phyloP scores from a whole-genome alignment of 2,797 vertebrate species.

The Catostomus latipinnis region DNA sequence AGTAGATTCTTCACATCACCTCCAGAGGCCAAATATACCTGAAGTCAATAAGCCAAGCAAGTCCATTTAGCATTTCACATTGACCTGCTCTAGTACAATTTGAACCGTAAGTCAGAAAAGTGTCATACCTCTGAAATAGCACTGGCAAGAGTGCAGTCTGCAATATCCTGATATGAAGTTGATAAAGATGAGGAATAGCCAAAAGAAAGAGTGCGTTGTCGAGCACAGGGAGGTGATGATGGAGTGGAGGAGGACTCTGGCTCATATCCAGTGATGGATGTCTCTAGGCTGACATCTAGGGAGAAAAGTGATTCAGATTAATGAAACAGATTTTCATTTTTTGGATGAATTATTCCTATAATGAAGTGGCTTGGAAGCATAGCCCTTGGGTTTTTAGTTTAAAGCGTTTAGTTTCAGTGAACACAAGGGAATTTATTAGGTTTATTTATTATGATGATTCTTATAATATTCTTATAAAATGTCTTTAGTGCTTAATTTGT shows the following conservation, averaged over 20 bases:
- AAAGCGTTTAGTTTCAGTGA: too few species aligned
- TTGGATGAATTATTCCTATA: too few species aligned
- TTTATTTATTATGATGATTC: too few species aligned
- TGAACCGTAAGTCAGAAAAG: neutral
- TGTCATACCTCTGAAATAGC: slow-evolving; percentile 82
- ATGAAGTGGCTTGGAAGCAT: neutral
- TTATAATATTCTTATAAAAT: too few species aligned
- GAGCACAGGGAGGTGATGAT: slow-evolving; percentile 58
- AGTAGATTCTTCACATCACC: slow-evolving; percentile 86
- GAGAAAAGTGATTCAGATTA: slow-evolving; percentile 1
- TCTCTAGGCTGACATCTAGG: slow-evolving; percentile 72
- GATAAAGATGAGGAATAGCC: slow-evolving; percentile 76
- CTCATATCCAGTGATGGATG: slow-evolving; percentile 56
- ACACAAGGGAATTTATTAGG: too few species aligned
- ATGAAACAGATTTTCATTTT: neutral
- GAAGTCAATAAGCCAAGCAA: slow-evolving; percentile 35
- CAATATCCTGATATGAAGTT: slow-evolving; percentile 86
- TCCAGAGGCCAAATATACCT: slow-evolving; percentile 90
- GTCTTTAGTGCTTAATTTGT: too few species aligned
- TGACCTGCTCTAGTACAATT: neutral
- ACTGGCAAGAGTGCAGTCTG: slow-evolving; percentile 81
- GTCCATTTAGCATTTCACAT: slow-evolving; percentile 24
- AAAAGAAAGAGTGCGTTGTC: slow-evolving; percentile 78
- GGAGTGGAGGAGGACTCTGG: slow-evolving; percentile 72
- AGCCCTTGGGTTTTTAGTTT: neutral